A percentile compares a stretch with the other conserved stretches of the same genome.
Evolutionary conservation across 1,140 invertebrate species (phyloP).

Genomic region (Himalopsyche phryganea): DNA sequence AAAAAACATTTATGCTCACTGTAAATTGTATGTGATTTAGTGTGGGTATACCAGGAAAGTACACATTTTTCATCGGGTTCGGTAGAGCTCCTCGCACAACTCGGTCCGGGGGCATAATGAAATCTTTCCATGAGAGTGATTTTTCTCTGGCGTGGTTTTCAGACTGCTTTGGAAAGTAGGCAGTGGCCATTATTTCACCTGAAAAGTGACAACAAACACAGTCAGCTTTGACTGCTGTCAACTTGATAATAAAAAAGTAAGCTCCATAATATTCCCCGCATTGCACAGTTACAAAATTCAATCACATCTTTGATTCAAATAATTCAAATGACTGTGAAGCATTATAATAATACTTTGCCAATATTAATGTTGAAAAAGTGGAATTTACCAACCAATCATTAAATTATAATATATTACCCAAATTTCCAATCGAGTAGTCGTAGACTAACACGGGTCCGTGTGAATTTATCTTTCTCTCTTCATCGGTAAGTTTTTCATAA

Average conservation of each 20-base stretch:
- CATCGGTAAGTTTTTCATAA: conserved; percentile 62
- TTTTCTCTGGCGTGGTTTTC: conserved; percentile 57
- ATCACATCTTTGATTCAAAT: no score
- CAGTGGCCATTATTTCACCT: conserved; percentile 51
- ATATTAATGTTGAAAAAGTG: no score
- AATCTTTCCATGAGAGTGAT: conserved; percentile 55
- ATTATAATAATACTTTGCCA: no score
- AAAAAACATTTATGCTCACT: conserved; percentile 43
- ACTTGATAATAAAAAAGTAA: no score
- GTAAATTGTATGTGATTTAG: conserved; percentile 77
- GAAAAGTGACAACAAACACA: no score
- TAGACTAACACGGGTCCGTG: conserved; percentile 87
- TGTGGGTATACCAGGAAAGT: conserved; percentile 89
- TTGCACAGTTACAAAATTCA: no score
- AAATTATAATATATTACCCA: conserved; percentile 54
- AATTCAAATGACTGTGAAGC: no score
- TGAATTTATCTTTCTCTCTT: conserved; percentile 73
- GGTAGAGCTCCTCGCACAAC: conserved; percentile 73
- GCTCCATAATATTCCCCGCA: no score
- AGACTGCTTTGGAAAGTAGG: conserved; percentile 63
- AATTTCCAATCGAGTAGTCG: conserved; percentile 58
- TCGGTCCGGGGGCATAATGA: conserved; percentile 57
- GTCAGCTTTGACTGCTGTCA: no score
- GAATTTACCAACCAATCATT: no score
- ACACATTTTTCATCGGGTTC: conserved; percentile 65